phyloP scores from a whole-genome alignment of 2,113 vertebrate genomes.

The Eupsittula cactorum region DNA sequence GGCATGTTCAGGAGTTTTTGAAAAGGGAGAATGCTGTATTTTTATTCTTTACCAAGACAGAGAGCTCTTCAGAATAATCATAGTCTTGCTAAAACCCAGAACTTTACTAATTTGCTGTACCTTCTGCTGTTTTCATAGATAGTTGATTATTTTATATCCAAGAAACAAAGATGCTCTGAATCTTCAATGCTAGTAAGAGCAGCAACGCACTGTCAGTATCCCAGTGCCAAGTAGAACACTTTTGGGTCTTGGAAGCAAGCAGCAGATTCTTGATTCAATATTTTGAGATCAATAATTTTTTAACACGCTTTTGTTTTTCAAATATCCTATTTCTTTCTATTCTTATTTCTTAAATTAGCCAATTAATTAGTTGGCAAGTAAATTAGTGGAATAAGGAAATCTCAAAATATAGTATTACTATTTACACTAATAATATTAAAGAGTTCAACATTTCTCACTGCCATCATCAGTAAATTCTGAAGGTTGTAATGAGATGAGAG shows the following conservation, averaged over 20 bases:
- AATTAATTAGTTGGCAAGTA: not conserved
- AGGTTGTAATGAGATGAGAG: not conserved
- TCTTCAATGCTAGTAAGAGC: not conserved
- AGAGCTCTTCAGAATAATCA: not conserved
- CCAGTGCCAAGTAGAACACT: not conserved
- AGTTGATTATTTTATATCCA: not conserved
- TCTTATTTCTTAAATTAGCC: not conserved
- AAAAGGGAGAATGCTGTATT: not conserved
- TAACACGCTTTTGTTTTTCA: not conserved
- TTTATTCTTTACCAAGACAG: not conserved
- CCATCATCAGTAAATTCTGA: not conserved
- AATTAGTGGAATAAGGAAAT: not conserved
- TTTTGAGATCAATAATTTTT: not conserved
- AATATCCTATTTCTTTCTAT: not conserved
- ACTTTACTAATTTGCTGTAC: not conserved
- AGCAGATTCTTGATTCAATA: not conserved
- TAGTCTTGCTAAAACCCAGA: not conserved
- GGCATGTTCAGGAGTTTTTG: accelerated
- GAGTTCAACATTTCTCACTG: not conserved
- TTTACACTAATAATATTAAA: not conserved
- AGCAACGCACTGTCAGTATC: not conserved
- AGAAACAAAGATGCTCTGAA: not conserved
- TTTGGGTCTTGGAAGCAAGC: not conserved
- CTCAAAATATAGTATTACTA: not conserved
- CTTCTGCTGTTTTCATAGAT: not conserved